Conservation (phyloP, 2,797 vertebrate species). For the Aselliscus stoliczkanus region DNA sequence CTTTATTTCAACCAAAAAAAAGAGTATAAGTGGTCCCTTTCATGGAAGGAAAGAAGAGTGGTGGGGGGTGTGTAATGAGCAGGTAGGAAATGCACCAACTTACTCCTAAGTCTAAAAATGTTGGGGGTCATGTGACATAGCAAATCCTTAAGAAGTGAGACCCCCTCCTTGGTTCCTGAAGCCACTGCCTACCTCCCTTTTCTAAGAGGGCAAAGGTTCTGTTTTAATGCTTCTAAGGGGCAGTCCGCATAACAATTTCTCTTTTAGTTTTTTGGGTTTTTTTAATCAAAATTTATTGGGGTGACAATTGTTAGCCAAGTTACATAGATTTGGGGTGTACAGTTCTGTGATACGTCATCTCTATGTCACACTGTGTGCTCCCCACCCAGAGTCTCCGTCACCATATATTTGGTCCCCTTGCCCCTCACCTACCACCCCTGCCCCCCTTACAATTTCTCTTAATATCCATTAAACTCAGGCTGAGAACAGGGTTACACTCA, state of each 20-base stretch:
- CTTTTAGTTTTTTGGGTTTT: background rate
- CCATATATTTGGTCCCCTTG: no score
- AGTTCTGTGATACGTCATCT: no score
- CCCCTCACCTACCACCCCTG: no score
- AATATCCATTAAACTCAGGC: background rate
- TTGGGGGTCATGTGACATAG: background rate
- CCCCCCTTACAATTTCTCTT: background rate
- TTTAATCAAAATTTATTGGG: no score
- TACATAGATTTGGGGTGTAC: no score
- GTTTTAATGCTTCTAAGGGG: background rate
- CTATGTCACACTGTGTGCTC: no score
- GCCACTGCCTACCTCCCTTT: constrained; percentile 40
- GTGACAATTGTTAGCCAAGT: no score
- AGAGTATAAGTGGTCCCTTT: constrained; percentile 61
- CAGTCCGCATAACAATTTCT: background rate
- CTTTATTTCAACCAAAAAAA: constrained; percentile 70
- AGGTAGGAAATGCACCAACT: background rate
- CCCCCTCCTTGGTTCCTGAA: background rate
- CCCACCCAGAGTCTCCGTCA: no score
- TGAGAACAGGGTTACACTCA: background rate
- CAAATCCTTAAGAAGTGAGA: constrained; percentile 39
- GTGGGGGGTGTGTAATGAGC: constrained; percentile 40
- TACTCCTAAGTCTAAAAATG: background rate
- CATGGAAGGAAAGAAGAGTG: constrained; percentile 58
- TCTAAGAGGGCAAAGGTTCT: background rate